Percentiles rank a stretch among this genome's conserved stretches.
Evolutionary conservation across 2,888 invertebrate species (phyloP).

Genomic region (Phania funesta): DNA sequence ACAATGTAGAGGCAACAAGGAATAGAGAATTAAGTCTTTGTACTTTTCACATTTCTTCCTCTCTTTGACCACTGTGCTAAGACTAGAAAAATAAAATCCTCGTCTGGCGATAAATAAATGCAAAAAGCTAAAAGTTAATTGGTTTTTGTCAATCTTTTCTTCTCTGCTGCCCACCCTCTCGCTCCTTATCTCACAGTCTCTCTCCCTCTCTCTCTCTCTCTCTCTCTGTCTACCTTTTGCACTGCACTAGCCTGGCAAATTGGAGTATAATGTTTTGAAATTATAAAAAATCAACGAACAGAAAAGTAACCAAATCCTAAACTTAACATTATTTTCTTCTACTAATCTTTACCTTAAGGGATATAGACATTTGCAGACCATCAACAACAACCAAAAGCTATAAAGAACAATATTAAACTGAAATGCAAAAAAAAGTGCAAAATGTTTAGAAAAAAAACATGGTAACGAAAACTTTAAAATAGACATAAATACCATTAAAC

Average conservation of each 20-base stretch:
- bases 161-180: not conserved
- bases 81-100: constrained; percentile 8
- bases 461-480: constrained; percentile 61
- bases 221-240: not conserved
- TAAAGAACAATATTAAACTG: not conserved
- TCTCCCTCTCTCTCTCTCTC: not conserved
- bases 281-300: constrained; percentile 24
- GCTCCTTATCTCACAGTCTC: not conserved
- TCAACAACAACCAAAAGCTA: constrained; percentile 13
- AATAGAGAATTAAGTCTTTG: too few species aligned
- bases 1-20: not conserved
- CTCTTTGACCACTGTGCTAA: constrained; percentile 15
- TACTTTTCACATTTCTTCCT: not conserved
- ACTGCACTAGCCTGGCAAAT: constrained; percentile 11
- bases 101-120: constrained; percentile 66
- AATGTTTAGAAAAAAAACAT: constrained; percentile 17
- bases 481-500: constrained; percentile 67
- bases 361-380: constrained; percentile 54
- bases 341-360: constrained; percentile 55
- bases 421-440: constrained; percentile 7
- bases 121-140: constrained; percentile 68
- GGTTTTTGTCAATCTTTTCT: constrained; percentile 66
- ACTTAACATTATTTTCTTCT: constrained; percentile 48
- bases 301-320: constrained; percentile 46
- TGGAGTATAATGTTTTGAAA: constrained; percentile 47